phyloP scores from a whole-genome alignment of 2,797 vertebrate species.

The Borostomias antarcticus region DNA sequence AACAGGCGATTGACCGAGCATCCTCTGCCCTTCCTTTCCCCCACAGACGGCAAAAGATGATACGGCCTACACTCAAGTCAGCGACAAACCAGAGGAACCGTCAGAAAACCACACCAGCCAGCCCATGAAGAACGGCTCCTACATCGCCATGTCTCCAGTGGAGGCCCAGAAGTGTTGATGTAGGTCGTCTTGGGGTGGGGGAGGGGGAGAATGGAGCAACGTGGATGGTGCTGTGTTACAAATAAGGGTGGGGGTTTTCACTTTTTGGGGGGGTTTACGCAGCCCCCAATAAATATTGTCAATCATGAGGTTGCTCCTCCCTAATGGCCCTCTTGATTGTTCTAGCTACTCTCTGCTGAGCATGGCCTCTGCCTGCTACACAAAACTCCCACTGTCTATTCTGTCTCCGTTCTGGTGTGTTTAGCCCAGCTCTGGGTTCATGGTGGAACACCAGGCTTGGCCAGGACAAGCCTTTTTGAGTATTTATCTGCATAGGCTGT shows the following conservation, averaged over 20 bases:
- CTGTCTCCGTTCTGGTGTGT: constrained; percentile 39
- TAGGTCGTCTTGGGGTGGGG: constrained; percentile 46
- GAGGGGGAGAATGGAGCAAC: constrained; percentile 56
- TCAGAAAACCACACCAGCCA: constrained; percentile 67
- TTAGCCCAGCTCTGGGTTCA: constrained; percentile 28
- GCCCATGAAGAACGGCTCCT: constrained; percentile 76
- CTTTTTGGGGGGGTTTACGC: constrained; percentile 47
- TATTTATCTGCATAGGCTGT: constrained; percentile 46
- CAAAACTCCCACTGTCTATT: constrained; percentile 13
- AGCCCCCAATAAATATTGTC: constrained; percentile 55
- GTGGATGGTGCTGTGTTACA: constrained; percentile 36
- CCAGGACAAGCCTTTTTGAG: constrained; percentile 47
- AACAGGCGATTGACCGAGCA: constrained; percentile 16
- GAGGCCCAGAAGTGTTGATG: constrained; percentile 82
- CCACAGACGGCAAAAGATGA: constrained; percentile 79
- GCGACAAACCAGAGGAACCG: constrained; percentile 76
- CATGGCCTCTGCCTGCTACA: constrained; percentile 68
- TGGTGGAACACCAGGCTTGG: constrained; percentile 29
- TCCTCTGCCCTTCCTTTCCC: background rate
- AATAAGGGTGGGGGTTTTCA: constrained; percentile 41
- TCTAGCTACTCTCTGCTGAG: constrained; percentile 62
- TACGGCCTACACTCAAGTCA: constrained; percentile 81
- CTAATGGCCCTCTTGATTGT: constrained; percentile 51
- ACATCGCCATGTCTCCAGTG: constrained; percentile 83
- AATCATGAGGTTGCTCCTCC: constrained; percentile 60